phyloP scores from a whole-genome alignment of 2,797 vertebrate species.

The Heterohyrax brucei region DNA sequence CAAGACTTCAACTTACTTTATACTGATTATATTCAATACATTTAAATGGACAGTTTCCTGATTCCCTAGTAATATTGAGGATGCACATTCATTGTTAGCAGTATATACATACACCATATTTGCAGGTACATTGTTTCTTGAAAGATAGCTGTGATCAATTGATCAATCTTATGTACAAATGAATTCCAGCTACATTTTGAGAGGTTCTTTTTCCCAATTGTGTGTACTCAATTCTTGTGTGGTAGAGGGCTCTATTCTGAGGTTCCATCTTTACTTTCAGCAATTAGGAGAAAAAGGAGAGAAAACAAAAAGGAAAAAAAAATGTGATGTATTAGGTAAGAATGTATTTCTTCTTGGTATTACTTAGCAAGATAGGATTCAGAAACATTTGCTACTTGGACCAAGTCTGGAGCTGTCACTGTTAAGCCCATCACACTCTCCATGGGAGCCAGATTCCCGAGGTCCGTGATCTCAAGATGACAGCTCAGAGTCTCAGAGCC shows the following conservation, averaged over 20 bases:
- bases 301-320: not conserved
- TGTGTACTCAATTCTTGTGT: not conserved
- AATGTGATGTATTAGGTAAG: not conserved
- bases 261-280: not conserved
- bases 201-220: not conserved
- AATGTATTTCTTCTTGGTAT: not conserved
- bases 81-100: not conserved
- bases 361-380: not conserved
- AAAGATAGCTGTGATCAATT: conserved; percentile 21
- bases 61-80: not conserved
- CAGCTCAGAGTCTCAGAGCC: not conserved
- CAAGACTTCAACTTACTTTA: conserved; percentile 44
- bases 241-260: not conserved
- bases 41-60: conserved; percentile 37
- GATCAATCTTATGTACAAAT: conserved; percentile 5
- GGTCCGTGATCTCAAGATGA: not conserved
- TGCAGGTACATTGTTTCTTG: conserved; percentile 34
- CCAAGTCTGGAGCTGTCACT: not conserved
- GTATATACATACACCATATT: not conserved
- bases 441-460: not conserved
- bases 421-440: not conserved
- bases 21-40: not conserved
- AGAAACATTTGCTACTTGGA: not conserved
- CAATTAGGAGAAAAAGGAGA: conserved; percentile 16
- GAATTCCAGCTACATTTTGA: conserved; percentile 36